Evolutionary conservation across 2,113 vertebrate genomes (phyloP).

Genomic region (Galeopterus variegatus): DNA sequence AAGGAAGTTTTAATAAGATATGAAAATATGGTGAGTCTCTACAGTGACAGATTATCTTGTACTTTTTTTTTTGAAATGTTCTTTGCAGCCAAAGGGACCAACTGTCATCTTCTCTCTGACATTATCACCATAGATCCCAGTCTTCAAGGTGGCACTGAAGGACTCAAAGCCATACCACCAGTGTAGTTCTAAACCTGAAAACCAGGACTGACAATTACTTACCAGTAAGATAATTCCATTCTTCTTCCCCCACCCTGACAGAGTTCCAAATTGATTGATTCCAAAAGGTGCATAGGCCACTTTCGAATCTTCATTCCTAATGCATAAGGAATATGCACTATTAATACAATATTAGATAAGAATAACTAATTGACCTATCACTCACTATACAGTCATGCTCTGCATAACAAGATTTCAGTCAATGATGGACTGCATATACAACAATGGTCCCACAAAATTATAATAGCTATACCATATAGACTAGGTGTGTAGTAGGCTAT

Average conservation of each 20-base stretch:
- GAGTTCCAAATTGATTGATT: not conserved
- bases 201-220: not conserved
- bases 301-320: conserved; percentile 11
- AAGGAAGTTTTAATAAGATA: conserved; percentile 25
- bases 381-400: no score
- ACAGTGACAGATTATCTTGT: not conserved
- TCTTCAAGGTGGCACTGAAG: not conserved
- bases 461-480: no score
- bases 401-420: no score
- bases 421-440: no score
- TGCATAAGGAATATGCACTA: not conserved
- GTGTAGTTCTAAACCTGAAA: not conserved
- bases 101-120: not conserved
- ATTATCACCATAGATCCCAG: not conserved
- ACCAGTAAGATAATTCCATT: not conserved
- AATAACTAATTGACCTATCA: not conserved
- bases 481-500: no score
- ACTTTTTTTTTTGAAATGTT: not conserved
- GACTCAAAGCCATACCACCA: not conserved
- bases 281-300: not conserved
- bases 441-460: no score
- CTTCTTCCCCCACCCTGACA: not conserved
- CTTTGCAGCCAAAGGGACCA: not conserved
- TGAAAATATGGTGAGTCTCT: not conserved
- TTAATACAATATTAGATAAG: conserved; percentile 33